Base-by-base conservation (phyloP, 2,113 vertebrate species). In the Petromus typicus region DNA sequence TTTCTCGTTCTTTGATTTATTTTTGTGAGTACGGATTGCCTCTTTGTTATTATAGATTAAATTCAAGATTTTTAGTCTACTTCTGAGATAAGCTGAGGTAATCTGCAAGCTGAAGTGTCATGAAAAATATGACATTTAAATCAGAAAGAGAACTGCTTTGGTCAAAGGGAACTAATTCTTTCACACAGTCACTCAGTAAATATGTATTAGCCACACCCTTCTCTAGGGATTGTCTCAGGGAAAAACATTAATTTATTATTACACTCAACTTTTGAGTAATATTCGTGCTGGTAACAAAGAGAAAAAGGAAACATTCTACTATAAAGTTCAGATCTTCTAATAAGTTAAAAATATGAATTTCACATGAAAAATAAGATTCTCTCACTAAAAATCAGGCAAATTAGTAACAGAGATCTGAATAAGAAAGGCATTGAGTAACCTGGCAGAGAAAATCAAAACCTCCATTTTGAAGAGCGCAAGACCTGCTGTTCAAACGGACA, bases 31-130 rank as follows among this genome's bases (percentile, higher is more conserved):
- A 2, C 11, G 51, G 59, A 63, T 80, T 88, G 56, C 40, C 32
- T 90, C 63, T 86, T 95, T 94, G 79, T 78, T 94, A 89, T 92
- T 89, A 40, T 64, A 91, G 85, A 94, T 43, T 88, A 71, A 93
- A 93, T 86, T 86, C 56, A 85, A 93, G 86, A 95, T 96, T 87
- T 69, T 93, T 86, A 64, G n/a, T 81, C 90, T 92, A 86, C 84
- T 92, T 95, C 89, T 45, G 34, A 92, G 94, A 90, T 95, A 95
- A 95, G n/a, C 56, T 22, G 30, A 92, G 94, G 89, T 93, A 86
- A 97, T 94, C 87, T 93, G 64, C 48, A 91, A 95, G 57, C 82
- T 85, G 59, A 88, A 84, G 37, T 13, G 34, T 59, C 89, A 69
- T 80, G 54, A 86, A 86, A 91, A 95, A 80, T 66, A 83, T 91